A percentile compares a stretch with the other conserved stretches of the same genome.
Evolutionary conservation across 1,140 invertebrate species (phyloP).

Genomic region (Schlechtendalia chinensis): DNA sequence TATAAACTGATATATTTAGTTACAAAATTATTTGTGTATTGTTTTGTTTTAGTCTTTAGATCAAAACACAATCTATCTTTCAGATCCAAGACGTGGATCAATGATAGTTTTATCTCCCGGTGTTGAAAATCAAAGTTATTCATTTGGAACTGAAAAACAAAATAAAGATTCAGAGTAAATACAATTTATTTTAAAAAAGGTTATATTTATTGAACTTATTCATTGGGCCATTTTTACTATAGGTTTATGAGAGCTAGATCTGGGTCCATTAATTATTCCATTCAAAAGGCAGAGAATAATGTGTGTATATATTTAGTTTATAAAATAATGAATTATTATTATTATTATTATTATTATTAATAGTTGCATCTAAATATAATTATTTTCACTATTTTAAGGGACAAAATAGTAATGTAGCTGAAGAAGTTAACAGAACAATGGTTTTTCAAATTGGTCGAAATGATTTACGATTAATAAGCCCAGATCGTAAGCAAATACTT

Average conservation of each 20-base stretch:
- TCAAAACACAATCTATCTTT: slow-evolving; percentile 33
- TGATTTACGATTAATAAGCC: slow-evolving; percentile 86
- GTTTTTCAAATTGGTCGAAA: slow-evolving; percentile 79
- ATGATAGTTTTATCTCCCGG: slow-evolving; percentile 44
- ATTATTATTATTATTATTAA: not conserved
- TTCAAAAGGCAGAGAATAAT: slow-evolving; percentile 24
- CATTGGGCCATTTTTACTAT: not conserved
- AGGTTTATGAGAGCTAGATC: slow-evolving; percentile 14
- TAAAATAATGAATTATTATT: not conserved
- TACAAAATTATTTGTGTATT: not conserved
- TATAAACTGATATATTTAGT: not conserved
- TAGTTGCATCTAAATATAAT: not conserved
- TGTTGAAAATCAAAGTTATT: slow-evolving; percentile 19
- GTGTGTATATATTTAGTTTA: slow-evolving; percentile 18
- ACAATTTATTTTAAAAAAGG: too few species aligned
- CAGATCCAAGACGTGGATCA: slow-evolving; percentile 40
- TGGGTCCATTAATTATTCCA: slow-evolving; percentile 16
- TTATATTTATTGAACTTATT: not conserved
- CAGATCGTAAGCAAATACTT: slow-evolving; percentile 85
- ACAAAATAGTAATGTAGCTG: slow-evolving; percentile 51
- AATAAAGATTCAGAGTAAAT: slow-evolving; percentile 41
- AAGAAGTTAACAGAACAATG: slow-evolving; percentile 88
- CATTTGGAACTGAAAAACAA: slow-evolving; percentile 21
- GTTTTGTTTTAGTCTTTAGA: slow-evolving; percentile 37
- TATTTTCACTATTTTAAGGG: slow-evolving; percentile 11